phyloP scores from a whole-genome alignment of 1,140 invertebrate species.

The Camponotus floridanus region DNA sequence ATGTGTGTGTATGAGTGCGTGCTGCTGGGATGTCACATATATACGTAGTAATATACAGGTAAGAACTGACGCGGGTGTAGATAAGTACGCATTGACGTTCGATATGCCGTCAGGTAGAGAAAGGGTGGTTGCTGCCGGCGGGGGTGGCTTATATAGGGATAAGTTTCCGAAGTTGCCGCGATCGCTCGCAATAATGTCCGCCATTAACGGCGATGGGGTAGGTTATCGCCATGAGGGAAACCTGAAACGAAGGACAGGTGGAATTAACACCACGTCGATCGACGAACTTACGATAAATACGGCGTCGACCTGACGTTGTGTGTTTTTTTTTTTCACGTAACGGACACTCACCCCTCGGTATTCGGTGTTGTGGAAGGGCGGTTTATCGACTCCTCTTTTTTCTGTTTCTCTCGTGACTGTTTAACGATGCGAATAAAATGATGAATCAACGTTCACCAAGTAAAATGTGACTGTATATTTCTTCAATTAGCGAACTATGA shows the following conservation, averaged over 20 bases:
- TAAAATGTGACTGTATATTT: conserved; percentile 40
- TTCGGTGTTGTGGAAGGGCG: conserved; percentile 16
- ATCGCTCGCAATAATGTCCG: conserved; percentile 78
- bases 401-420: conserved; percentile 35
- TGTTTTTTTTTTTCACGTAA: conserved; percentile 39
- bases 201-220: conserved; percentile 76
- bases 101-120: conserved; percentile 63
- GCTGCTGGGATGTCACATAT: neutral
- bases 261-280: conserved; percentile 79
- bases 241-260: conserved; percentile 77
- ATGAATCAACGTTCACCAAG: conserved; percentile 24
- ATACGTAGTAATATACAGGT: neutral
- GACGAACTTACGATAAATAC: conserved; percentile 69
- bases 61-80: conserved; percentile 53
- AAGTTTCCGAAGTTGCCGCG: conserved; percentile 79
- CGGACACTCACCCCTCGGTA: conserved; percentile 40
- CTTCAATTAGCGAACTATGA: conserved; percentile 35
- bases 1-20: neutral
- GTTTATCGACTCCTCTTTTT: conserved; percentile 28
- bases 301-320: conserved; percentile 23
- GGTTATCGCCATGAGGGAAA: conserved; percentile 76
- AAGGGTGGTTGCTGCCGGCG: conserved; percentile 30
- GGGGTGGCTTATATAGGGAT: conserved; percentile 55
- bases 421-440: conserved; percentile 56
- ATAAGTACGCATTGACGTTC: conserved; percentile 74